Percentiles rank a stretch among this genome's conserved stretches.
Evolutionary conservation across 2,888 invertebrate species (phyloP).

Genomic region (Vanessa cardui): DNA sequence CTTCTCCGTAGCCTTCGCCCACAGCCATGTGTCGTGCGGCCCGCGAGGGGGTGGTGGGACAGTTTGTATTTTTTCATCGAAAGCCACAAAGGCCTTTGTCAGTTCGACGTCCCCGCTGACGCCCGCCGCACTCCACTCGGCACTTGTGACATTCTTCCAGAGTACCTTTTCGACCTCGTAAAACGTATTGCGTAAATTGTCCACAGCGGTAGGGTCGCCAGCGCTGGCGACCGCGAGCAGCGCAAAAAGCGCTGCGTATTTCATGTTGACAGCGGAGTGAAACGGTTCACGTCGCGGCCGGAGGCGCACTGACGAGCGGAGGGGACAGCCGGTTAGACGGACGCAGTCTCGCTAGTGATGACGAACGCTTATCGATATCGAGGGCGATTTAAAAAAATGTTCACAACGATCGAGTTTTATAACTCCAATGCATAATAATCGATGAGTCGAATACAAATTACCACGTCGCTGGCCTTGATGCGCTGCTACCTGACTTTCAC

Average conservation of each 20-base stretch:
- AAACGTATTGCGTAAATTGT: conserved; percentile 83
- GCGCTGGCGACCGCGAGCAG: conserved; percentile 51
- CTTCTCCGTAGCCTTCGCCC: conserved; percentile 84
- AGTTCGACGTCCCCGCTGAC: conserved; percentile 80
- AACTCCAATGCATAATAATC: not conserved
- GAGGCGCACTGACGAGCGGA: conserved; percentile 62
- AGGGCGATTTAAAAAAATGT: not conserved
- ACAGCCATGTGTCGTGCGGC: conserved; percentile 81
- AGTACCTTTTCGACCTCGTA: conserved; percentile 81
- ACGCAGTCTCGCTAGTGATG: conserved; percentile 33
- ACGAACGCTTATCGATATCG: conserved; percentile 33
- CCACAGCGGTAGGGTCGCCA: conserved; percentile 74
- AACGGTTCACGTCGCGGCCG: conserved; percentile 57
- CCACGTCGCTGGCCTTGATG: conserved; percentile 24
- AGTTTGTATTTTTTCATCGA: conserved; percentile 78
- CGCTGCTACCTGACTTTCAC: conserved; percentile 27
- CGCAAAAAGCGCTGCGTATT: conserved; percentile 61
- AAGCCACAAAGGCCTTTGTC: conserved; percentile 81
- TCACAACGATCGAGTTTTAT: not conserved
- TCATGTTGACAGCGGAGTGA: conserved; percentile 55
- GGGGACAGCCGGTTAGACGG: conserved; percentile 54
- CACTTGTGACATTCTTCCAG: conserved; percentile 72
- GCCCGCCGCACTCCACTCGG: conserved; percentile 62
- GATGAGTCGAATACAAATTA: conserved; percentile 9
- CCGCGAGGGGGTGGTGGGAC: conserved; percentile 58